Base-by-base conservation (phyloP, 2,888 invertebrate genomes). In the Pherbina coryleti region DNA sequence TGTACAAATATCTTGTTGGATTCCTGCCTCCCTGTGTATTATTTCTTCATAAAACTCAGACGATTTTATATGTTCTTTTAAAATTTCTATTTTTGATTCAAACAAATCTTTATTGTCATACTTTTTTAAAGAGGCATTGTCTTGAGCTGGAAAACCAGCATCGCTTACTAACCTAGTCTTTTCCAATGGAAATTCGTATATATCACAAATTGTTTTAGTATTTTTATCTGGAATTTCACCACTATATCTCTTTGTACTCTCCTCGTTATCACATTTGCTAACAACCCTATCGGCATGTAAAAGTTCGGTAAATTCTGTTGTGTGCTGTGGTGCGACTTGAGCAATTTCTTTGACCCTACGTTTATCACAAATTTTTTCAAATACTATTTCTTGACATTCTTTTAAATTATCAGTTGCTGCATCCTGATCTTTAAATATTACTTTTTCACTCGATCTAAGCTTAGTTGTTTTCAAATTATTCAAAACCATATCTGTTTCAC, bases 331-430 rank as follows among this genome's bases (percentile, higher is more conserved):
- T 66, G 62, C 57, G 28, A 75, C 74, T 79, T 84, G 80, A 49
- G 86, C 81, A 80, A 87, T 80, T 75, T 85, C 82, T 51, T 78
- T 79, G 34, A 87, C 80, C 69, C 77, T 84, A 53, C 82, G 84
- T 77, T 84, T 87, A 49, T 84, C 82, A 81, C 86, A 86, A 79
- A 78, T 82, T 66, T 82, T 82, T 83, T 89, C 89, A 70, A 84
- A 88, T 19, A 84, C 80, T 53, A 82, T 84, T 80, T 88, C 89
- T 57, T 49, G 34, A 55, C 3, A 28, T 37, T 76, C 37, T 37
- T 76, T 51, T 5, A 44, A 44, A 17, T 37, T 44, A 37, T 22
- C 19, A 8, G 75, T 74, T 69, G 71, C 55, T 9, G 71, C 69
- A 74, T 82, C 81, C 25, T 76, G 57, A 67, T 60, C 77, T 78